Base-by-base conservation (phyloP, 2,797 vertebrate species). In the Danio kyathit region DNA sequence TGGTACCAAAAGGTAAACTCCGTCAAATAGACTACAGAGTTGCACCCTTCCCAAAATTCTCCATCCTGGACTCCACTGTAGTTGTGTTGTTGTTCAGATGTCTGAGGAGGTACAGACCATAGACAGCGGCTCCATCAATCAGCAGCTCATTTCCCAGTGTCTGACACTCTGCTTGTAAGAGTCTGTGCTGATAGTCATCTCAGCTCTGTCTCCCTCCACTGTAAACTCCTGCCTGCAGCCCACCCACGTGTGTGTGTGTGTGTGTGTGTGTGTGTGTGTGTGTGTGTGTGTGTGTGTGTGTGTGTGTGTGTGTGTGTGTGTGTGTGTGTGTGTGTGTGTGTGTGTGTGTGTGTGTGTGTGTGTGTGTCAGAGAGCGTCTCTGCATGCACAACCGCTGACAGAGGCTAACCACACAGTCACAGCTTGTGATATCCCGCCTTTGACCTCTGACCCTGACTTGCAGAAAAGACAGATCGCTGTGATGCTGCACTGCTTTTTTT, bases 151-250 rank as follows among this genome's bases (percentile, higher is more conserved):
- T 79, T 74, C 64, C 79, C 72, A 67, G 41, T 66, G 79, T 65
- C 48, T 79, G 46, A 78, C 16, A 5, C 46, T 29, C 63, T 14
- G 19, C 60, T 76, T 52, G 49, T 44, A 3, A 66, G 19, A 74
- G 52, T 57, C 61, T 65, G 66, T 89, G 89, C 88, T 92, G 92
- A 94, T 92, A 90, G 92, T 88, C 90, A 92, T 93, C 92, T 92
- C 88, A 67, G 88, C 89, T 92, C 88, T 91, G 90, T 93, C 91
- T 92, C n/a, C 9, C 90, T 92, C 11, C 92, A 93, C 90, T 92
- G 90, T 93, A 92, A 93, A 92, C 92, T 88, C 86, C 91, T 91
- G 90, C 88, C 88, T 89, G 80, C 86, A 86, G 92, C 91, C 93
- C 93, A 94, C 92, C 92, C 92, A 94, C 89, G 60, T 82, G 60